phyloP scores from a whole-genome alignment of 1,140 invertebrate genomes.

The Bilobella aurantiaca region DNA sequence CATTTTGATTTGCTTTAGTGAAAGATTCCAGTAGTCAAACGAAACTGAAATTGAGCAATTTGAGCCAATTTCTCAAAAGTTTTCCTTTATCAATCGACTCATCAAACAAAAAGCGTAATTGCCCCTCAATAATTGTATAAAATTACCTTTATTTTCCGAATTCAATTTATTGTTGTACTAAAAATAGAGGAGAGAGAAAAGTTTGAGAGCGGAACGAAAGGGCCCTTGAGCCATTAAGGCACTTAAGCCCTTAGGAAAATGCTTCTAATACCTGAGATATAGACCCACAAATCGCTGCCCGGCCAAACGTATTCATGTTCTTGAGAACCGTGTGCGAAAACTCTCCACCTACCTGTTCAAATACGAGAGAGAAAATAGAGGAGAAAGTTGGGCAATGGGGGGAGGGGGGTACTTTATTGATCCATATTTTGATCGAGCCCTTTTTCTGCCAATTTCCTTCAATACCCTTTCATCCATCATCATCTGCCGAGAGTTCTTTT shows the following conservation, averaged over 20 bases:
- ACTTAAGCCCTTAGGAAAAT: neutral
- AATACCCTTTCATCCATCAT: neutral
- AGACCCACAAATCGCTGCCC: constrained; percentile 42
- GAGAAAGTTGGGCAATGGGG: neutral
- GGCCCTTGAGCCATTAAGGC: neutral
- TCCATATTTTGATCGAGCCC: constrained; percentile 27
- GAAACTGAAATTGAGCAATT: constrained; percentile 23
- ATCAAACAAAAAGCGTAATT: neutral
- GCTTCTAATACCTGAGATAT: constrained; percentile 36
- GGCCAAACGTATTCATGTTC: constrained; percentile 41
- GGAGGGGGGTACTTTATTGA: neutral
- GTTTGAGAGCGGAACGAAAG: no score
- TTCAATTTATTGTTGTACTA: neutral
- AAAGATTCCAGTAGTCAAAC: constrained; percentile 25
- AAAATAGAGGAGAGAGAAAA: neutral
- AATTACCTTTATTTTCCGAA: constrained; percentile 17
- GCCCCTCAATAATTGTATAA: constrained; percentile 28
- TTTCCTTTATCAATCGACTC: no score
- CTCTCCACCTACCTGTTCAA: constrained; percentile 44
- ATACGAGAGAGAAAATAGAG: neutral
- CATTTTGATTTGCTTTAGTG: constrained; percentile 35
- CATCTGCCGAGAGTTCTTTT: neutral
- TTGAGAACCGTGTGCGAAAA: constrained; percentile 40
- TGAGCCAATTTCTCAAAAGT: neutral
- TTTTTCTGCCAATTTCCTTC: neutral